A percentile compares a stretch with the other conserved stretches of the same genome.
Conservation (phyloP, 1,140 invertebrate genomes). For the Drosophila guanche region DNA sequence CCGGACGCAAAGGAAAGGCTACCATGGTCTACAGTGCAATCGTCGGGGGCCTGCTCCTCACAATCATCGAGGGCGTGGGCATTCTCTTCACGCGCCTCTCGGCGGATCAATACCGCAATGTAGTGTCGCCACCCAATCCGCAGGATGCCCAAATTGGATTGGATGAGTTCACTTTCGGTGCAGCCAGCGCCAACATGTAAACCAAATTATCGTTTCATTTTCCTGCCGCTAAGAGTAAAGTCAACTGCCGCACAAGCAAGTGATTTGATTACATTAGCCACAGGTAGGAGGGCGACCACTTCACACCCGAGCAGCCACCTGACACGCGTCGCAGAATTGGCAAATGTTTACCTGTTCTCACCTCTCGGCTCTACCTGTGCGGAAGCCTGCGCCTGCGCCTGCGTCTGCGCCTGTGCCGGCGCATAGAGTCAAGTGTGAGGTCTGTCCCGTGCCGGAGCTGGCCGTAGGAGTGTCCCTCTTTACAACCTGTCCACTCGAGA, state of each 20-base stretch:
- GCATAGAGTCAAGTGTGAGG: conserved; percentile 74
- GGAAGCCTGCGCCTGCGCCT: conserved; percentile 2
- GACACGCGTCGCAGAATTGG: conserved; percentile 37
- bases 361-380: not conserved
- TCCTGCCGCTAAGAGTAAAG: not conserved
- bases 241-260: not conserved
- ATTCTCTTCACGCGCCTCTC: conserved; percentile 95
- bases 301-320: too few species aligned
- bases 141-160: conserved; percentile 6
- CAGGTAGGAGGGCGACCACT: conserved; percentile 39
- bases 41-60: conserved; percentile 96
- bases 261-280: not conserved
- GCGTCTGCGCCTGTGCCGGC: conserved; percentile 58
- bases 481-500: conserved; percentile 74
- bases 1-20: conserved; percentile 95
- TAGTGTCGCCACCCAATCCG: conserved; percentile 13
- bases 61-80: conserved; percentile 98
- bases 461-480: conserved; percentile 17
- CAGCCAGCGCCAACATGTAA: conserved; percentile 4
- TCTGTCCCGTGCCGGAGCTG: not conserved
- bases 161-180: conserved; percentile 6
- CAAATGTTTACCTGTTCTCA: conserved; percentile 75
- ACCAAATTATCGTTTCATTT: conserved; percentile 5
- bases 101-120: conserved; percentile 95
- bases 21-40: conserved; percentile 98